Evolutionary conservation across 2,888 invertebrate species (phyloP).

Genomic region (Melanostoma scalare): DNA sequence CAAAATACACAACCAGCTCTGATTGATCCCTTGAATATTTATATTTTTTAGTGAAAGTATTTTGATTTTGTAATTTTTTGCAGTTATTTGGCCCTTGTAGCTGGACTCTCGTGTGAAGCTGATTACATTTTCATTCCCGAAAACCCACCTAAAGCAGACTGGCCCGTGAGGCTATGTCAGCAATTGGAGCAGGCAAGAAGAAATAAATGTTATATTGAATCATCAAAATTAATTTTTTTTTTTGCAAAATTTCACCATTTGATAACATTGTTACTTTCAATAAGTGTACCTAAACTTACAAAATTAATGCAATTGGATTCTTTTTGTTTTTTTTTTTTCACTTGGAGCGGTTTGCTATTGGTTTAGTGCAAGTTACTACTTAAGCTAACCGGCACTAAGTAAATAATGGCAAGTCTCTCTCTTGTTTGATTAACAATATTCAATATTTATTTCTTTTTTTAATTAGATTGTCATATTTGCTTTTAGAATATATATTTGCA

Average conservation of each 20-base stretch:
- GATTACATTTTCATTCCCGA: slow-evolving; percentile 95
- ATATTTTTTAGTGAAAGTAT: slow-evolving; percentile 19
- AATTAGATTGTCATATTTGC: slow-evolving; percentile 24
- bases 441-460: slow-evolving; percentile 68
- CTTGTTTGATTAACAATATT: slow-evolving; percentile 60
- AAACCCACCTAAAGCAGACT: slow-evolving; percentile 90
- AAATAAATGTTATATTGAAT: slow-evolving; percentile 68
- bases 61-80: slow-evolving; percentile 76
- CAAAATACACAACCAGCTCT: slow-evolving; percentile 12
- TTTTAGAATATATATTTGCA: slow-evolving; percentile 7
- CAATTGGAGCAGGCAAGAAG: slow-evolving; percentile 87
- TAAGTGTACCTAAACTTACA: slow-evolving; percentile 28
- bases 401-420: slow-evolving; percentile 34
- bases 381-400: slow-evolving; percentile 11
- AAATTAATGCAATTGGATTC: slow-evolving; percentile 63
- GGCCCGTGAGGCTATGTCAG: slow-evolving; percentile 89
- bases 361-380: slow-evolving; percentile 24
- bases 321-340: slow-evolving; percentile 19
- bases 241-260: slow-evolving; percentile 67
- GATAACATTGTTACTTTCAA: slow-evolving; percentile 50
- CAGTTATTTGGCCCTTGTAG: slow-evolving; percentile 93
- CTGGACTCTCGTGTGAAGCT: slow-evolving; percentile 91
- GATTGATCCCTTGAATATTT: slow-evolving; percentile 9
- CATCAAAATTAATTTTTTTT: slow-evolving; percentile 46
- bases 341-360: slow-evolving; percentile 27